Percentiles rank a stretch among this genome's conserved stretches.
Conservation (phyloP, 1,140 invertebrate species). For the Ruditapes philippinarum region DNA sequence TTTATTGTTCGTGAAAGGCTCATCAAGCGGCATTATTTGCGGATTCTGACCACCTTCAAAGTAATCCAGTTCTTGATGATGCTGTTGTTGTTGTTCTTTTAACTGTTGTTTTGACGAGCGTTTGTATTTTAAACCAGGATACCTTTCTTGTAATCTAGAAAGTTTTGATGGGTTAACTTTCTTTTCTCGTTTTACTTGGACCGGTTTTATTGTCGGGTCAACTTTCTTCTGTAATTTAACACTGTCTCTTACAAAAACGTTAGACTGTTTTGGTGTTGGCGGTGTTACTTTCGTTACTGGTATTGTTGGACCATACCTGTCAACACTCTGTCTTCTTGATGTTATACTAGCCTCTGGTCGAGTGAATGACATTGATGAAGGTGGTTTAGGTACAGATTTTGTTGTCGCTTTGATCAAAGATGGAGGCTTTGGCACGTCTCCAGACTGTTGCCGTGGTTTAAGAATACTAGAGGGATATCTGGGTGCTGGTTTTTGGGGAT, state of each 20-base stretch:
- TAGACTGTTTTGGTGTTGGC: not conserved
- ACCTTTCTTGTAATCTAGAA: not conserved
- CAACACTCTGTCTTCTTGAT: not conserved
- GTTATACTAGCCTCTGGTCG: not conserved
- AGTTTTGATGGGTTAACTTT: not conserved
- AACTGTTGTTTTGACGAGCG: not conserved
- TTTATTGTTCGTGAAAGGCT: not conserved
- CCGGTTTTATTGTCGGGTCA: not conserved
- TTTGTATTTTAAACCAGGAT: slow-evolving; percentile 11
- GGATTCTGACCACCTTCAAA: not conserved
- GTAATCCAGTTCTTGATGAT: not conserved
- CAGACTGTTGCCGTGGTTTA: not conserved
- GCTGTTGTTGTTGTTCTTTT: not conserved
- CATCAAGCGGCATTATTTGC: not conserved
- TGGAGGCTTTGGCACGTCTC: not conserved
- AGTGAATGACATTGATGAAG: not conserved
- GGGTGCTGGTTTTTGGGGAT: not conserved
- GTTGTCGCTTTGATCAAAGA: not conserved
- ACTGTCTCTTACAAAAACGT: not conserved
- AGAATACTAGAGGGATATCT: not conserved
- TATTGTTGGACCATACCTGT: not conserved
- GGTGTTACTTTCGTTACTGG: not conserved
- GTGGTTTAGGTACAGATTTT: not conserved
- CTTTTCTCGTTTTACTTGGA: not conserved
- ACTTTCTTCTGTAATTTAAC: not conserved